Evolutionary conservation across 2,888 invertebrate genomes (phyloP), one percentile per base, ranked within the genome.

Genomic region (Pseudococcus jackbeardsleyi): DNA sequence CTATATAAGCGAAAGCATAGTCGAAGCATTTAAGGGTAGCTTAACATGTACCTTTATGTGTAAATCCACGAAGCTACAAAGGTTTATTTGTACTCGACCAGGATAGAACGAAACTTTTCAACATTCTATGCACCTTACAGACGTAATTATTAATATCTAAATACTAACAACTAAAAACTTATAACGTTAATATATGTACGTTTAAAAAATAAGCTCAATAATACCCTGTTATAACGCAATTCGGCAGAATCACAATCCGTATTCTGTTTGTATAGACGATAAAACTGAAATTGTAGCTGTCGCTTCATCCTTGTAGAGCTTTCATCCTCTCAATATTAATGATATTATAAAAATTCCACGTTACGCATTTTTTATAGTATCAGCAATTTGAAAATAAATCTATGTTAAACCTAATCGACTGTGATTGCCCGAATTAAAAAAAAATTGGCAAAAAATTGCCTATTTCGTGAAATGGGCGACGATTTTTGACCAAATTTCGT

Each of bases 151-250:
- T 82, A 82, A 82, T 46, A 82, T 19, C 79, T 82, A 33, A 82
- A 64, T 64, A 22, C 79, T 82, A 82, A 82, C 19, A 19, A 82
- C 79, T 82, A 82, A 72, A 72, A 82, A 82, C 79, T 82, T 82
- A 59, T 6, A 82, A 82, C 79, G 79, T 82, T 82, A 82, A 46
- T 82, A 77, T 77, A 64, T 64, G 64, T 64, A 82, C 79, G 79
- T 82, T 82, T 79, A 88, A 54, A 88, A 82, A 72, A 88, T 88
- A 88, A 88, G 88, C 88, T 88, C 88, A 88, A 88, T 88, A 88
- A 79, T 88, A 88, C 88, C 88, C 88, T 88, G 88, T 88, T 39
- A 88, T 19, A 88, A 88, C 88, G 82, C 79, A 59, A 82, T 77
- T 88, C 79, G 88, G 88, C 88, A 79, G 48, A 82, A 88, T 88